Evolutionary conservation across 2,797 vertebrate genomes (phyloP), one percentile per base, ranked within the genome.

Genomic region (Danio kyathit): DNA sequence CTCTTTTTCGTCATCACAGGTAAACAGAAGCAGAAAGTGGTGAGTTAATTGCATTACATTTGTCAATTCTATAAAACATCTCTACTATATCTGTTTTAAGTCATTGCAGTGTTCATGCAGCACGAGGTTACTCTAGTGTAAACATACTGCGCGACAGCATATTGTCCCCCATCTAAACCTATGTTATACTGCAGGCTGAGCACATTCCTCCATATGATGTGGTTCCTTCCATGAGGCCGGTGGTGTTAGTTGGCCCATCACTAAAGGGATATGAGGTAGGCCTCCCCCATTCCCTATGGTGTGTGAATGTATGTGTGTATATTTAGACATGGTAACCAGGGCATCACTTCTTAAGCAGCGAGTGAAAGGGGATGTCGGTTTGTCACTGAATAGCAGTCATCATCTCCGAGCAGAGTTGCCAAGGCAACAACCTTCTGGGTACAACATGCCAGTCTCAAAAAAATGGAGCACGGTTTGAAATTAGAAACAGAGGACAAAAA

Each of bases 1-100:
- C 92, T 83, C 0, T 89, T 91, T 82, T 94, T 92, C 16, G 44
- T 91, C 91, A 89, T 94, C 94, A 85, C 91, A 99, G 98, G 96
- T 86, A 99, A 99, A 92, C 98, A 98, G 93, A 99, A 99, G 88
- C 97, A 98, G 87, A 99, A 99, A 96, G 96, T 99, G 96, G 98
- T 99, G 90, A 97, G 98, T 72, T 61, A 61, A 12, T 12, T 76
- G 38, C 51, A n/a, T 4, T 64, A 66, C 29, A 29, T 70, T 41
- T 61, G 12, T 61, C 54, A 40, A 11, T 60, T 60, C 16, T 60
- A 9, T 41, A 6, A 13, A 61, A 64, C 9, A 1, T 8, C n/a
- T 11, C n/a, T 52, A n/a, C 21, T 72, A 17, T 54, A 17, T 12
- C 40, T 57, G 19, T 46, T 75, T 75, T 1, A 12, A 75, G 16